Evolutionary conservation across 2,797 vertebrate species (phyloP).

Genomic region (Acanthurus lineatus): DNA sequence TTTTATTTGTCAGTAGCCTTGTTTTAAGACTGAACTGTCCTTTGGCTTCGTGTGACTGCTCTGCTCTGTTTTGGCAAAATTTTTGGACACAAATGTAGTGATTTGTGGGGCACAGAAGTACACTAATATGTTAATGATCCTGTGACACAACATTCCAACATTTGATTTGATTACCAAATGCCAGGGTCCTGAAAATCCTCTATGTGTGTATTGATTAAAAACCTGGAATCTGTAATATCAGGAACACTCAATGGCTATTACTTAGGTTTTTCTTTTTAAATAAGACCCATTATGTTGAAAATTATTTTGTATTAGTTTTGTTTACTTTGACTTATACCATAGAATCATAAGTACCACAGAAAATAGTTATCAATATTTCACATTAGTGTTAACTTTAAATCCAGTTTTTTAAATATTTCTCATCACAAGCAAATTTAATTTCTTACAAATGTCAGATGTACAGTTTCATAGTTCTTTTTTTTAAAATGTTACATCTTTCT

Average conservation of each 20-base stretch:
- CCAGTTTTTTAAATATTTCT: background rate
- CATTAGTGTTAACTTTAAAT: background rate
- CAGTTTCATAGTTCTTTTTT: background rate
- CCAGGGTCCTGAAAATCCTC: background rate
- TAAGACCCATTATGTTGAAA: background rate
- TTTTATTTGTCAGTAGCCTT: background rate
- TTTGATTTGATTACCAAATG: constrained; percentile 5
- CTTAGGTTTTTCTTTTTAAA: background rate
- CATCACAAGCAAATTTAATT: background rate
- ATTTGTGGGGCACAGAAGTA: background rate
- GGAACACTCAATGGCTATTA: background rate
- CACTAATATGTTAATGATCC: background rate
- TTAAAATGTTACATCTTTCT: constrained; percentile 26
- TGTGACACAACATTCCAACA: background rate
- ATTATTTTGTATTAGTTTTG: too few species aligned
- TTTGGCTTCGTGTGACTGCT: background rate
- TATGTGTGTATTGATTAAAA: background rate
- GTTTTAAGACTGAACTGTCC: background rate
- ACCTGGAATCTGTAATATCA: background rate
- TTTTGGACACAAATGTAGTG: background rate
- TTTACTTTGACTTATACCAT: too few species aligned
- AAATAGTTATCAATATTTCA: too few species aligned
- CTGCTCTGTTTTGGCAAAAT: background rate
- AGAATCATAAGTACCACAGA: too few species aligned
- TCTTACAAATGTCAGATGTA: constrained; percentile 11